Evolutionary conservation across 53 echinoderm and acorn worm genomes (phyloP).

Genomic region (Echinarachnius parma): DNA sequence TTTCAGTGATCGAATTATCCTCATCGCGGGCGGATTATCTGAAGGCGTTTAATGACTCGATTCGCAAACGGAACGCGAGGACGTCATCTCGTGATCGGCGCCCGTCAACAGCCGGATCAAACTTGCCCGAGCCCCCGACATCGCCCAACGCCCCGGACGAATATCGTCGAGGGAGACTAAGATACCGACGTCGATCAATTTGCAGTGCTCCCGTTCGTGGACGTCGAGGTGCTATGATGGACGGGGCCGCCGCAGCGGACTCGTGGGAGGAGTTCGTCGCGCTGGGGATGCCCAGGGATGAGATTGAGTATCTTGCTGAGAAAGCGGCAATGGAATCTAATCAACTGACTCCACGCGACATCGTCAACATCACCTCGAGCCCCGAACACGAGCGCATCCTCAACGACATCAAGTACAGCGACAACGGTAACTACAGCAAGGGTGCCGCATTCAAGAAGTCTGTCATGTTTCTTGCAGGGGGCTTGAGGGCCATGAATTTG

Average conservation of each 20-base stretch:
- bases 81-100: neutral
- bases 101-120: neutral
- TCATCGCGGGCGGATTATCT: conserved; percentile 5
- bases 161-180: conserved; percentile 1
- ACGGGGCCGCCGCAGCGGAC: neutral
- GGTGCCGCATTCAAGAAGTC: conserved; percentile 22
- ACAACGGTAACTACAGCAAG: conserved; percentile 4
- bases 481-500: conserved; percentile 15
- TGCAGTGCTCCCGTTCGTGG: conserved; percentile 4
- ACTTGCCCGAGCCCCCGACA: neutral
- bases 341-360: neutral
- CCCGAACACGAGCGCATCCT: conserved; percentile 26
- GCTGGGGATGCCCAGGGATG: conserved; percentile 26
- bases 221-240: neutral
- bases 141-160: neutral
- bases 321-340: neutral
- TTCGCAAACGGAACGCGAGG: conserved; percentile 23
- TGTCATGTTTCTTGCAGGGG: conserved; percentile 10
- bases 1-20: neutral
- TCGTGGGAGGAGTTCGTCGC: conserved; percentile 41
- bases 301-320: neutral
- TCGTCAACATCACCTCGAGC: conserved; percentile 27
- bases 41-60: conserved; percentile 31
- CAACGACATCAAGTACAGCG: conserved; percentile 1
- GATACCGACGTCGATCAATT: conserved; percentile 1